Conservation (phyloP, 2,888 invertebrate genomes). For the Liopterus haemorrhoidalis region DNA sequence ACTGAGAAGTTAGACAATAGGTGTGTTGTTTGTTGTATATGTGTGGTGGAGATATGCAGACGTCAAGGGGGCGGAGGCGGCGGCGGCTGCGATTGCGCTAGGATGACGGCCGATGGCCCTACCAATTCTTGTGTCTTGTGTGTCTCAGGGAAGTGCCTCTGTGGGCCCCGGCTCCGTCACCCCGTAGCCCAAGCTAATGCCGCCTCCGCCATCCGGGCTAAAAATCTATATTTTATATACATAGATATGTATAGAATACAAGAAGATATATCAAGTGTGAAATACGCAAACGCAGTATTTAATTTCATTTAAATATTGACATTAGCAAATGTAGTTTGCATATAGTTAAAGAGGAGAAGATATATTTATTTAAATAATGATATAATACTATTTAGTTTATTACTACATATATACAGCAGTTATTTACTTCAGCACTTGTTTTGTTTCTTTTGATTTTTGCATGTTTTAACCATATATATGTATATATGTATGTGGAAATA, state of each 20-base stretch:
- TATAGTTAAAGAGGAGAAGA: slow-evolving; percentile 17
- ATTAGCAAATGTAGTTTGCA: slow-evolving; percentile 25
- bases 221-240: slow-evolving; percentile 18
- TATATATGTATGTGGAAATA: slow-evolving; percentile 54
- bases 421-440: slow-evolving; percentile 39
- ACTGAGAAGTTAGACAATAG: slow-evolving; percentile 8
- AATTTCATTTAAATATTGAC: slow-evolving; percentile 24
- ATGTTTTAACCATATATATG: slow-evolving; percentile 26
- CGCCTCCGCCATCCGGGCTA: not conserved
- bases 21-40: no score
- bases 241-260: not conserved
- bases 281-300: slow-evolving; percentile 19
- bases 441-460: slow-evolving; percentile 41
- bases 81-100: no score
- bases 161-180: slow-evolving; percentile 16
- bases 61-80: not conserved
- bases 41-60: not conserved
- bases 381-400: no score
- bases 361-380: slow-evolving; percentile 25
- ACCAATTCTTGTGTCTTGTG: no score
- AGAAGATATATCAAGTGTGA: not conserved
- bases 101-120: no score
- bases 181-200: not conserved
- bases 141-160: slow-evolving; percentile 25
- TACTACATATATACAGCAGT: slow-evolving; percentile 28